Evolutionary conservation across 2,113 vertebrate genomes (phyloP), one percentile per base, ranked within the genome.

Genomic region (Ardeotis arabs): DNA sequence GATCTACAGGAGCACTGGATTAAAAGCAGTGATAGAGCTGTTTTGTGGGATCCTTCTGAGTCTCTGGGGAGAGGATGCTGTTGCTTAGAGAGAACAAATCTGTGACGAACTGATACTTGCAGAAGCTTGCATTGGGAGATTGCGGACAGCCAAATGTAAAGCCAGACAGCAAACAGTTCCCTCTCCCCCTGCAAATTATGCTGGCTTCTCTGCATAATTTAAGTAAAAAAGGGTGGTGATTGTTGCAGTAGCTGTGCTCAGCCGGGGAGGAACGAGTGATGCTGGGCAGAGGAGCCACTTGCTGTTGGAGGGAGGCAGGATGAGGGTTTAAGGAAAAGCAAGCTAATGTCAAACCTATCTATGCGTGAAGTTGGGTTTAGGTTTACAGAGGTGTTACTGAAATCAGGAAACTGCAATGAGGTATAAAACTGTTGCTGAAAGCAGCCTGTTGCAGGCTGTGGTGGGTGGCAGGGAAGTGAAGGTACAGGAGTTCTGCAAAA

Each of bases 321-420:
- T 33, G 29, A 49, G 45, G 44, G 6, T 50, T 67, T 45, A 5
- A 52, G 50, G 55, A 41, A 14, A 44, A 77, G 63, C 44, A 8
- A 4, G 14, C 58, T 9, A 16, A 31, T 1, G 13, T 29, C 1
- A 4, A 58, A 7, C 35, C 24, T 37, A 3, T 5, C 5, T 27
- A 0, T 1, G 29, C 27, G 0, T 20, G 20, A 9, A 7, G 63
- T 14, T 28, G 67, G 45, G 20, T 47, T 52, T n/a, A 21, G n/a
- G 16, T 2, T 69, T 19, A 6, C 21, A 14, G 60, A 13, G 70
- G 56, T 55, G 70, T 33, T 24, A 3, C 44, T 16, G 60, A 21
- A 37, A 15, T 3, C 4, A 1, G 74, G 82, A 18, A 49, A 23
- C 6, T 3, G 52, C 64, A 11, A 11, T n/a, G 62, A 25, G 50